Conservation (phyloP, 2,888 invertebrate genomes). For the Ochlodes sylvanus region DNA sequence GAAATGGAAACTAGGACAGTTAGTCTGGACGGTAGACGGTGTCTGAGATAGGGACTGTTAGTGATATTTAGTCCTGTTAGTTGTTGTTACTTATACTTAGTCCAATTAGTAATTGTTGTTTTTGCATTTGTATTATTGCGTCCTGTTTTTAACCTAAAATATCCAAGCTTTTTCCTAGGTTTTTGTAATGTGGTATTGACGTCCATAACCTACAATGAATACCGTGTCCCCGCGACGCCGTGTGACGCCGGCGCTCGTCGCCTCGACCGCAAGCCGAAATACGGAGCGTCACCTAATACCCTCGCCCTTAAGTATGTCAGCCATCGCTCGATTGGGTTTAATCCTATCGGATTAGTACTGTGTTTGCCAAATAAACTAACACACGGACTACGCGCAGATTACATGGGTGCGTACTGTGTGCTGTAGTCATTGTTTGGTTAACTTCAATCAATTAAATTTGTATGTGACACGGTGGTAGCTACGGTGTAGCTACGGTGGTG, state of each 20-base stretch:
- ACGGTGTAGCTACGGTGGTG: too few relatives aligned
- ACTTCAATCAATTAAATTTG: neutral
- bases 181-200: too few relatives aligned
- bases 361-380: slow-evolving; percentile 13
- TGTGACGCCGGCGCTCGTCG: neutral
- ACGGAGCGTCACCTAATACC: neutral
- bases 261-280: neutral
- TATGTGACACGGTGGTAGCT: neutral
- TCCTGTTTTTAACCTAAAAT: too few relatives aligned
- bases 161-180: too few relatives aligned
- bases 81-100: too few relatives aligned
- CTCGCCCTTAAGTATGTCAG: slow-evolving; percentile 11
- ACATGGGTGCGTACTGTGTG: neutral
- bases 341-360: slow-evolving; percentile 9
- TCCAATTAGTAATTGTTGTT: too few relatives aligned
- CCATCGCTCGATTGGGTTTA: slow-evolving; percentile 4
- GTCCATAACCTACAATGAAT: too few relatives aligned
- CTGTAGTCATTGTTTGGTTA: neutral
- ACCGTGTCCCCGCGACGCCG: neutral
- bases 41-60: too few relatives aligned
- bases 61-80: too few relatives aligned
- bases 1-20: too few relatives aligned
- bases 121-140: too few relatives aligned
- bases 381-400: slow-evolving; percentile 1
- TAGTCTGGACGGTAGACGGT: too few relatives aligned